phyloP scores from a whole-genome alignment of 1,140 invertebrate genomes.

The Bombus turneri region DNA sequence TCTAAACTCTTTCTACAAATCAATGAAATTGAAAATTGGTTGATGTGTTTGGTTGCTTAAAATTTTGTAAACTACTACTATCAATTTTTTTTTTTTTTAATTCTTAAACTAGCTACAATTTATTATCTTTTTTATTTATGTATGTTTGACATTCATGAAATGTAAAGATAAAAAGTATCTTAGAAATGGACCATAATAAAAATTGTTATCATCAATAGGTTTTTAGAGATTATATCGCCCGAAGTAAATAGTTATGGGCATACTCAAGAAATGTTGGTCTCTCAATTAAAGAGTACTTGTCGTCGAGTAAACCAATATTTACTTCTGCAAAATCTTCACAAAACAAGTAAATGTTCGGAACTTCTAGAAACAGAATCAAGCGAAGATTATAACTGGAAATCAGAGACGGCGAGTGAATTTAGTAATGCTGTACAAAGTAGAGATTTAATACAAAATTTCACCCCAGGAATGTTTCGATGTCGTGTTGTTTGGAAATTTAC shows the following conservation, averaged over 20 bases:
- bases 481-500: constrained; percentile 88
- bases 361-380: constrained; percentile 87
- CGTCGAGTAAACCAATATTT: constrained; percentile 89
- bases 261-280: constrained; percentile 83
- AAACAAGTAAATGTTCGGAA: constrained; percentile 87
- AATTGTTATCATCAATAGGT: constrained; percentile 74
- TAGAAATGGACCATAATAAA: neutral
- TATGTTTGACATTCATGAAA: neutral
- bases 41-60: neutral
- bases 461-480: constrained; percentile 88
- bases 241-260: constrained; percentile 83
- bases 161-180: neutral
- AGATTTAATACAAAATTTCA: constrained; percentile 64
- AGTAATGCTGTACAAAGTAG: constrained; percentile 52
- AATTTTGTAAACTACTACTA: neutral
- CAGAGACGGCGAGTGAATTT: constrained; percentile 63
- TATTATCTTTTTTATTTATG: neutral
- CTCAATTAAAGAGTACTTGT: constrained; percentile 85
- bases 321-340: constrained; percentile 87
- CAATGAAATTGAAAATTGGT: neutral
- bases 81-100: neutral
- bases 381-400: constrained; percentile 82
- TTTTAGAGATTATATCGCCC: constrained; percentile 82
- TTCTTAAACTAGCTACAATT: neutral
- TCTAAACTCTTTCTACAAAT: too few relatives aligned